phyloP scores from a whole-genome alignment of 2,888 invertebrate species.

The Linnaemya vulpina region DNA sequence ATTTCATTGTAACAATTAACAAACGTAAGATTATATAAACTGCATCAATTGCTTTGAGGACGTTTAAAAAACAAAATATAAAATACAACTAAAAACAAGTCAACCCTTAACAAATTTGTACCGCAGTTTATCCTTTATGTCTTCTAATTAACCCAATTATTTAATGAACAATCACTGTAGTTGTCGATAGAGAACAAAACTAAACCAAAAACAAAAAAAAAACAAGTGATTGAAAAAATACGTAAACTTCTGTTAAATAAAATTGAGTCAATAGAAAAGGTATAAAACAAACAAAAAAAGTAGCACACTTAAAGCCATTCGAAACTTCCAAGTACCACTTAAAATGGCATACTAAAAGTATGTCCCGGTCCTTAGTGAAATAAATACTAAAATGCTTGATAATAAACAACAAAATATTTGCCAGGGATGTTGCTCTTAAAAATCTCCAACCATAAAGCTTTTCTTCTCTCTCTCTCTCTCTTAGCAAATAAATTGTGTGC shows the following conservation, averaged over 20 bases:
- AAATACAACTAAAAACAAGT: not conserved
- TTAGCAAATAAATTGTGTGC: not conserved
- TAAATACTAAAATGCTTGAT: constrained; percentile 37
- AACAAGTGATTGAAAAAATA: constrained; percentile 1
- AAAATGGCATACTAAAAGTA: constrained; percentile 64
- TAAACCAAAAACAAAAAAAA: not conserved
- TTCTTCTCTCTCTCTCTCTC: constrained; percentile 53
- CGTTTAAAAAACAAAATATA: not conserved
- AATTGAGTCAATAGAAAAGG: constrained; percentile 52
- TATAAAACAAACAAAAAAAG: constrained; percentile 39
- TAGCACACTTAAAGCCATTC: constrained; percentile 38
- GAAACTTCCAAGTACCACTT: constrained; percentile 65
- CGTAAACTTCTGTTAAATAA: constrained; percentile 35
- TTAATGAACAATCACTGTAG: constrained; percentile 56
- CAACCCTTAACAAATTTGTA: constrained; percentile 30
- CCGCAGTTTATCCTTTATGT: constrained; percentile 30
- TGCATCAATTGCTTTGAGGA: constrained; percentile 6
- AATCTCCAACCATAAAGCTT: constrained; percentile 14
- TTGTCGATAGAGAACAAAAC: constrained; percentile 18
- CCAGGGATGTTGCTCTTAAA: not conserved
- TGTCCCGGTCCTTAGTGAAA: constrained; percentile 39
- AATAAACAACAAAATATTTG: not conserved
- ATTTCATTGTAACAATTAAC: constrained; percentile 27
- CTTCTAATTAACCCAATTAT: constrained; percentile 67
- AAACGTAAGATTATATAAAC: constrained; percentile 12